Conservation (phyloP, 2,888 invertebrate species). For the Hyalella azteca region DNA sequence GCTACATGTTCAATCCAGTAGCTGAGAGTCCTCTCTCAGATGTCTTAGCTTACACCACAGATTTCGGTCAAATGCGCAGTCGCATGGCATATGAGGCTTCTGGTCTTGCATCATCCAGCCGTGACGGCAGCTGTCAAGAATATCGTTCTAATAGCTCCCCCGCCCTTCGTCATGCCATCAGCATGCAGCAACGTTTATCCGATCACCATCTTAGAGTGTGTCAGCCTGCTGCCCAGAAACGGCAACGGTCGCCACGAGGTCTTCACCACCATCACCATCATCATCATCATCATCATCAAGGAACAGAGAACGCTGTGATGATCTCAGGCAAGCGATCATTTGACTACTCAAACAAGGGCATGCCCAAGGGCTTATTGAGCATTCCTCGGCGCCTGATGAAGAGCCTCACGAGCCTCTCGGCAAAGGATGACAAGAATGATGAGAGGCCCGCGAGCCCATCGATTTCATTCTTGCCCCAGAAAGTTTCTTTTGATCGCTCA, state of each 20-base stretch:
- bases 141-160: too few relatives aligned
- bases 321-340: slow-evolving; percentile 24
- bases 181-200: too few relatives aligned
- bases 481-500: background rate
- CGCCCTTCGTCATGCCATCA: too few relatives aligned
- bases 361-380: background rate
- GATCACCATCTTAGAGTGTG: too few relatives aligned
- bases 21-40: background rate
- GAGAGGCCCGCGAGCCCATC: background rate
- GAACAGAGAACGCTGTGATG: background rate
- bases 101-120: too few relatives aligned
- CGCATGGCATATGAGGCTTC: too few relatives aligned
- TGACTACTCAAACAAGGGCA: background rate
- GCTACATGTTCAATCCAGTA: background rate
- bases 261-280: slow-evolving; percentile 40
- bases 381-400: background rate
- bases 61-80: too few relatives aligned
- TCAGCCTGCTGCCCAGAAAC: too few relatives aligned
- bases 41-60: too few relatives aligned
- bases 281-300: slow-evolving; percentile 57
- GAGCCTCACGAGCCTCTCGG: background rate
- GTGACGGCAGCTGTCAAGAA: too few relatives aligned
- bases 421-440: background rate
- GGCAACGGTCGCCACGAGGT: too few relatives aligned
- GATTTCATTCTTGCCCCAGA: background rate